These are phyloP conservation scores for Seladonia tumulorum DNA, from an alignment of 2,888 invertebrate genomes.

Conservation along the genomic window DNA sequence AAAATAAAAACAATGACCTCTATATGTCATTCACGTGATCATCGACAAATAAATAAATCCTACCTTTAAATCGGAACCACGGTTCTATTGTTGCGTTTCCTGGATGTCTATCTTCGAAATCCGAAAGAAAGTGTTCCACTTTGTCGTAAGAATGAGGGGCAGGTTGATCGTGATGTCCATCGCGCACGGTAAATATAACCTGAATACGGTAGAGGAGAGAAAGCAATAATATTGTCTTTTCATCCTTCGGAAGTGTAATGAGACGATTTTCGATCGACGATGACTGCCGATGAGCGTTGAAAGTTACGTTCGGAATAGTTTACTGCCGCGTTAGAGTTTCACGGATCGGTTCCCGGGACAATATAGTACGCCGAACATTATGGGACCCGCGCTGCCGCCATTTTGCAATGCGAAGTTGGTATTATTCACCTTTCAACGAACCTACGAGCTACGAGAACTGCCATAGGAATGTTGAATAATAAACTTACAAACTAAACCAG, in stretches of 20 bases:
- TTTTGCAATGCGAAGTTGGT: neutral
- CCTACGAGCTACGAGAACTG: neutral
- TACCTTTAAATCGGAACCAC: no score
- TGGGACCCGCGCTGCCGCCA: neutral
- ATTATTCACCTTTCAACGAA: neutral
- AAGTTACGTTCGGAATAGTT: slow-evolving; percentile 28
- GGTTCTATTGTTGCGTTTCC: neutral
- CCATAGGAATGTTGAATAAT: neutral
- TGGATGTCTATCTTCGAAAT: slow-evolving; percentile 19
- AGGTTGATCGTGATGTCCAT: slow-evolving; percentile 31
- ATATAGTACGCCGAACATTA: slow-evolving; percentile 38
- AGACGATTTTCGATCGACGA: slow-evolving; percentile 6
- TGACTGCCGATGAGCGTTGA: slow-evolving; percentile 35
- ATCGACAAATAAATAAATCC: no score
- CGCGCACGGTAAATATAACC: slow-evolving; percentile 67
- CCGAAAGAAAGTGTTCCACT: slow-evolving; percentile 59
- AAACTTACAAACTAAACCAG: neutral
- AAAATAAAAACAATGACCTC: no score
- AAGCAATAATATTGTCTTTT: slow-evolving; percentile 54
- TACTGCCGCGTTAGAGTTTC: slow-evolving; percentile 6
- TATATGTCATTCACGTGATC: no score
- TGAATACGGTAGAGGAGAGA: slow-evolving; percentile 55
- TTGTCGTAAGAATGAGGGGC: slow-evolving; percentile 24
- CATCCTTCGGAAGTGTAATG: neutral
- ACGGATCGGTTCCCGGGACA: slow-evolving; percentile 32